These are phyloP conservation scores for Procambarus clarkii DNA, from an alignment of 1,140 invertebrate genomes.

Conservation along the genomic window DNA sequence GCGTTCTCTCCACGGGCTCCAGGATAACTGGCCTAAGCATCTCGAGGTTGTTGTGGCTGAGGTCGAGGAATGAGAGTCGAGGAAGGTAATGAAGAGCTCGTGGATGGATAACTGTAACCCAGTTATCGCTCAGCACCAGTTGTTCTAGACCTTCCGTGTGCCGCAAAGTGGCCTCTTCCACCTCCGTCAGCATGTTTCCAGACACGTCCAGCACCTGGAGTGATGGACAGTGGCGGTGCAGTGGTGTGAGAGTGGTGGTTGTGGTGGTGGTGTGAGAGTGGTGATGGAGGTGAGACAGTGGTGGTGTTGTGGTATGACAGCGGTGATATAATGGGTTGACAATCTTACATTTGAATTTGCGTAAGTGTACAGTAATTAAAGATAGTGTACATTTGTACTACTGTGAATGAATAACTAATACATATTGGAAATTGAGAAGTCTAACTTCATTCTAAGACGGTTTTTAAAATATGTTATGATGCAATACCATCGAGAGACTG, in stretches of 20 bases:
- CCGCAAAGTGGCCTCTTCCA: conserved; percentile 85
- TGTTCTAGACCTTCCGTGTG: conserved; percentile 76
- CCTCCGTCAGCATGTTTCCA: conserved; percentile 88
- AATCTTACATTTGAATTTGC: too few species aligned
- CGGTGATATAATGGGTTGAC: too few species aligned
- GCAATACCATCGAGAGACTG: not conserved
- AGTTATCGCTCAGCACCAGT: conserved; percentile 55
- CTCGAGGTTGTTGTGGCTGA: conserved; percentile 88
- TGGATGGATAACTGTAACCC: conserved; percentile 42
- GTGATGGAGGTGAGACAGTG: not conserved
- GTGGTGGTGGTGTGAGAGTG: not conserved
- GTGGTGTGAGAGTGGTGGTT: not conserved
- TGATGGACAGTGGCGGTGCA: not conserved
- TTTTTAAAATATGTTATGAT: too few species aligned
- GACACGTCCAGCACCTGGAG: conserved; percentile 86
- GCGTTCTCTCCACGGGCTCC: conserved; percentile 52
- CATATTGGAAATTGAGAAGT: too few species aligned
- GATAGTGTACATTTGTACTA: too few species aligned
- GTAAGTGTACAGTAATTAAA: too few species aligned
- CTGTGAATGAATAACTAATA: too few species aligned
- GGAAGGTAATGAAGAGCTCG: conserved; percentile 54
- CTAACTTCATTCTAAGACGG: too few species aligned
- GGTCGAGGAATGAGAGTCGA: conserved; percentile 80
- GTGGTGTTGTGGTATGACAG: not conserved
- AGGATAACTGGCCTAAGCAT: conserved; percentile 72